Conservation (phyloP, 2,888 invertebrate genomes). For the Morinoia aosen region DNA sequence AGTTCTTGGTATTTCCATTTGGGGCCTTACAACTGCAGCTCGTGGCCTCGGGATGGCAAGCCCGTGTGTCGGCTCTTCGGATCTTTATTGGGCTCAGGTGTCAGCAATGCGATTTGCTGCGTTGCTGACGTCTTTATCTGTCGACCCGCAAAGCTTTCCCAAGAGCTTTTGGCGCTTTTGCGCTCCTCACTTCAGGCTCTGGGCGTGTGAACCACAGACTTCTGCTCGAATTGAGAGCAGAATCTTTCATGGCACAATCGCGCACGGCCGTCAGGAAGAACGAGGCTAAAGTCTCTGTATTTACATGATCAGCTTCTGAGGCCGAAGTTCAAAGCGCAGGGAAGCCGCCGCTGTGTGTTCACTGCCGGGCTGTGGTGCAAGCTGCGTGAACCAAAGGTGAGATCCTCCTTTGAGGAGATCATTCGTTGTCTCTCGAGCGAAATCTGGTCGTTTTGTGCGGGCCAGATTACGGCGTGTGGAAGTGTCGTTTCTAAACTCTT, state of each 20-base stretch:
- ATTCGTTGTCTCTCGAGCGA: neutral
- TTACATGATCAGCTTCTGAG: neutral
- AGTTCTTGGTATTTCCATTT: neutral
- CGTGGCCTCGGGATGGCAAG: neutral
- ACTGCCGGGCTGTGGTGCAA: neutral
- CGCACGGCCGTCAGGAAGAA: neutral
- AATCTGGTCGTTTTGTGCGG: neutral
- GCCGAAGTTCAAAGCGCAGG: neutral
- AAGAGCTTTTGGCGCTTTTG: neutral
- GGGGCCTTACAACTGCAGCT: neutral
- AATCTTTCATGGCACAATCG: neutral
- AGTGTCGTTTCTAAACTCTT: neutral
- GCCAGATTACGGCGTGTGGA: neutral
- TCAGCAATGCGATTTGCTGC: conserved; percentile 12
- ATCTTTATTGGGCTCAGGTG: conserved; percentile 6
- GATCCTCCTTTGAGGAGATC: neutral
- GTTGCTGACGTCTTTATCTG: neutral
- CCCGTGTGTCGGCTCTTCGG: neutral
- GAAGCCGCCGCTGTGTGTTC: neutral
- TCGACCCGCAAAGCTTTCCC: neutral
- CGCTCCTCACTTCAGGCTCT: neutral
- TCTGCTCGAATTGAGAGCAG: neutral
- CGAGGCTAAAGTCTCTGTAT: neutral
- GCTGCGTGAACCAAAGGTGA: neutral
- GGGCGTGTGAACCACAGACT: neutral